Evolutionary conservation across 2,113 vertebrate species (phyloP).

Genomic region (Amazona guildingii): DNA sequence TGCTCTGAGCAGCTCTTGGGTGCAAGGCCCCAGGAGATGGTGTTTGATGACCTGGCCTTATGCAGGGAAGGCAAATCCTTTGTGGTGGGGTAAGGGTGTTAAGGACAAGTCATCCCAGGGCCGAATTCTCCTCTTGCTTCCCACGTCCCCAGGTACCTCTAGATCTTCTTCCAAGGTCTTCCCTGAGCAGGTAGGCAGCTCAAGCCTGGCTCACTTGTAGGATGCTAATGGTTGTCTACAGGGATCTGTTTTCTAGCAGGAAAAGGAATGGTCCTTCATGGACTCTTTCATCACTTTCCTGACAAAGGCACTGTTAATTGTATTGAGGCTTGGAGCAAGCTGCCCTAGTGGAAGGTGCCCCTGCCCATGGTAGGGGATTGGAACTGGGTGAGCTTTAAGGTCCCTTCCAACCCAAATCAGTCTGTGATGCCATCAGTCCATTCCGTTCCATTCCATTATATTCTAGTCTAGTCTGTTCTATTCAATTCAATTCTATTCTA

Average conservation of each 20-base stretch:
- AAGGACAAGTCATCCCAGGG: rapidly evolving
- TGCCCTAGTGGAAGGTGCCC: background rate
- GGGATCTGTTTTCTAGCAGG: background rate
- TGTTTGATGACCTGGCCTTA: background rate
- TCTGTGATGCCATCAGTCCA: background rate
- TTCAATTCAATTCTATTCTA: no score
- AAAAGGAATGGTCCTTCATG: background rate
- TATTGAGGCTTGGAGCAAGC: background rate
- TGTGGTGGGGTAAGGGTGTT: rapidly evolving
- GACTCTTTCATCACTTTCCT: background rate
- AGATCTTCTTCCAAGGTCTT: background rate
- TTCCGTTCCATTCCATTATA: background rate
- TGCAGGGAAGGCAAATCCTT: background rate
- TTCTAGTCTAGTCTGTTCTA: no score
- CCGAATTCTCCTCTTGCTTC: background rate
- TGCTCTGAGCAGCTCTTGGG: background rate
- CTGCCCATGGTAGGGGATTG: background rate
- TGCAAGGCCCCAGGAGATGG: background rate
- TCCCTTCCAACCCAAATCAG: background rate
- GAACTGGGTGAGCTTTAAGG: background rate
- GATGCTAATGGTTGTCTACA: background rate
- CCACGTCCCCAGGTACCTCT: background rate
- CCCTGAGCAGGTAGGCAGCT: background rate
- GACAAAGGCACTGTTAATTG: background rate
- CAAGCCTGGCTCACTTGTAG: background rate